Percentiles rank a stretch among this genome's conserved stretches.
Evolutionary conservation across 2,797 vertebrate species (phyloP).

Genomic region (Lacerta agilis): DNA sequence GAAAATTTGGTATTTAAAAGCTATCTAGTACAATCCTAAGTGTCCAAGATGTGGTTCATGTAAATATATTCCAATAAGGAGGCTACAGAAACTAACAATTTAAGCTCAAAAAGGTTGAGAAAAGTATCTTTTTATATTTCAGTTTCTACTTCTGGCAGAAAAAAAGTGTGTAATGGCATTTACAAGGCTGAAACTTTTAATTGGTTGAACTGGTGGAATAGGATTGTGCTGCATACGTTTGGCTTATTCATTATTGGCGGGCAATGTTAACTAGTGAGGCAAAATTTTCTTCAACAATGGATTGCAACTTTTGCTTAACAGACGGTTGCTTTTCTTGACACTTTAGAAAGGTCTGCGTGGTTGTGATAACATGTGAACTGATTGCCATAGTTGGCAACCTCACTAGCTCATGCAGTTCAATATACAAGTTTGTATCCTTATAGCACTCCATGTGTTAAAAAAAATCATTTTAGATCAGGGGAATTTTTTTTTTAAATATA

Average conservation of each 20-base stretch:
- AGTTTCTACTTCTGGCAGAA: conserved; percentile 3
- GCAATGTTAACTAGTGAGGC: background rate
- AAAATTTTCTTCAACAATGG: background rate
- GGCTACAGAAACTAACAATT: conserved; percentile 55
- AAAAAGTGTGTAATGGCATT: background rate
- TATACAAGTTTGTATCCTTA: background rate
- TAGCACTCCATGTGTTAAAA: background rate
- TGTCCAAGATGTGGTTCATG: conserved; percentile 45
- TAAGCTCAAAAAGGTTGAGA: conserved; percentile 41
- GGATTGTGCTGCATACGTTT: background rate
- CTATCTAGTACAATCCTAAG: conserved; percentile 22
- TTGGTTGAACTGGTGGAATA: background rate
- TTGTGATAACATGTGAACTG: background rate
- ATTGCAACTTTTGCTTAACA: background rate
- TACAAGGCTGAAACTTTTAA: background rate
- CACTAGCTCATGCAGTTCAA: background rate
- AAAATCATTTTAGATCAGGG: too few species aligned
- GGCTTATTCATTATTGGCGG: background rate
- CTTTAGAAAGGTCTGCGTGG: background rate
- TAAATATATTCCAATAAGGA: conserved; percentile 53
- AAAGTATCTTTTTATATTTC: conserved; percentile 49
- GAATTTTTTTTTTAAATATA: background rate
- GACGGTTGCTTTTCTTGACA: background rate
- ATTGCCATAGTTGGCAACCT: background rate
- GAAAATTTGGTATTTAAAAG: conserved; percentile 44